Percentiles rank a stretch among this genome's conserved stretches.
phyloP scores from a whole-genome alignment of 1,140 invertebrate species.

The Branchinecta lindahli region DNA sequence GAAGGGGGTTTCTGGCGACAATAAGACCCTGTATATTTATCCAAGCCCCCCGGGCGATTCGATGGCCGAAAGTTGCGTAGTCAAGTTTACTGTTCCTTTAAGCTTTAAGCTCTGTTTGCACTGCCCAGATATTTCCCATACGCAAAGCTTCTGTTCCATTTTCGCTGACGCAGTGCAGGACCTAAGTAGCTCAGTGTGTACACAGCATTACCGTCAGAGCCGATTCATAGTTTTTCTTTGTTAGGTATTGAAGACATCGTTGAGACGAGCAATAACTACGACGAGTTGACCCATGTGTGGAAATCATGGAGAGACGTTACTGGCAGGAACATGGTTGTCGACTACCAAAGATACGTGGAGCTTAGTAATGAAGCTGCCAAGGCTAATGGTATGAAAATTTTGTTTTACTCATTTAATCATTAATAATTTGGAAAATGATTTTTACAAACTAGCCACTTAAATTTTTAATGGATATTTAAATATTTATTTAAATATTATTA shows the following conservation, averaged over 20 bases:
- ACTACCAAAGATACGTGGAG: slow-evolving; percentile 30
- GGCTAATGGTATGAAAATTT: slow-evolving; percentile 28
- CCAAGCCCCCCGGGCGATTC: too few species aligned
- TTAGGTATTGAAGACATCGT: slow-evolving; percentile 33
- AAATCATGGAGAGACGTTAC: slow-evolving; percentile 31
- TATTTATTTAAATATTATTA: not conserved
- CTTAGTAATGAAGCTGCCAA: slow-evolving; percentile 33
- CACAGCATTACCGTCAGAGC: too few species aligned
- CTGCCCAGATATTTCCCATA: too few species aligned
- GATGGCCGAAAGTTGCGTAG: too few species aligned
- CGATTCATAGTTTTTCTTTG: slow-evolving; percentile 11
- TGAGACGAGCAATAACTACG: slow-evolving; percentile 60
- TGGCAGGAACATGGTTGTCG: slow-evolving; percentile 26
- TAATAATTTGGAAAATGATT: not conserved
- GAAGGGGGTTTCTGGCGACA: too few species aligned
- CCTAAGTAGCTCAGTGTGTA: too few species aligned
- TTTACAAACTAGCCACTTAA: not conserved
- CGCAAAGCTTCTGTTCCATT: too few species aligned
- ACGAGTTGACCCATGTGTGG: slow-evolving; percentile 45
- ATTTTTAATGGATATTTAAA: too few species aligned
- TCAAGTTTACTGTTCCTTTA: too few species aligned
- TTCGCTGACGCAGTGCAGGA: too few species aligned
- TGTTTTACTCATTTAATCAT: not conserved
- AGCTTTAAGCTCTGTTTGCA: too few species aligned
- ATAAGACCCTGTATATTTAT: too few species aligned